These are phyloP conservation scores for Cantharis flavilabris DNA, from an alignment of 2,888 invertebrate species.

Conservation along the genomic window DNA sequence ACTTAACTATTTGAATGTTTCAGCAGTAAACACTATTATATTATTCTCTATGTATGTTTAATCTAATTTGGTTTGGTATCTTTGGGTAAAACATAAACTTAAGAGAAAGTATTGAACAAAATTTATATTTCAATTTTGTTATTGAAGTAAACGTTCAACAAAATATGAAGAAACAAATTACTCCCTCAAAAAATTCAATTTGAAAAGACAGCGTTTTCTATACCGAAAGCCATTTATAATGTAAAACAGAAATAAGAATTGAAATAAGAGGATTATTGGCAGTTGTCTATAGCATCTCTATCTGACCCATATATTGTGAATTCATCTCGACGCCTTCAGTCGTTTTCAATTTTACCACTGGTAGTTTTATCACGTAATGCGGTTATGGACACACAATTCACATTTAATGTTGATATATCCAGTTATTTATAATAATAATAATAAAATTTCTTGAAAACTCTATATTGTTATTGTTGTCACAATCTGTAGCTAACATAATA, in stretches of 20 bases:
- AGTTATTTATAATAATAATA: constrained; percentile 1
- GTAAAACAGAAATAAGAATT: constrained; percentile 19
- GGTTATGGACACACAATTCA: constrained; percentile 34
- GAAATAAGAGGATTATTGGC: constrained; percentile 15
- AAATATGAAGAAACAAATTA: constrained; percentile 28
- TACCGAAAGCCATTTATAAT: constrained; percentile 10
- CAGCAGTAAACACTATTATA: not conserved
- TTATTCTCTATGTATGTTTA: not conserved
- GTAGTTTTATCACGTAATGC: constrained; percentile 34
- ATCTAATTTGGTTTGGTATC: not conserved
- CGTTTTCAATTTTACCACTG: constrained; percentile 24
- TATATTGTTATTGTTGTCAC: not conserved
- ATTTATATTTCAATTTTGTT: constrained; percentile 18
- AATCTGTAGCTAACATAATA: not conserved
- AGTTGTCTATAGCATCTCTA: constrained; percentile 8
- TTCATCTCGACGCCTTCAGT: constrained; percentile 15
- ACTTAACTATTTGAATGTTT: not conserved
- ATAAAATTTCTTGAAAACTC: not conserved
- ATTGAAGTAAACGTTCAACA: constrained; percentile 13
- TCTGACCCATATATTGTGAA: constrained; percentile 14
- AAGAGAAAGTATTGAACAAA: not conserved
- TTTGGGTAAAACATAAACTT: not conserved
- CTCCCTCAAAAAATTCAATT: constrained; percentile 21
- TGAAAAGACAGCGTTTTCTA: constrained; percentile 3
- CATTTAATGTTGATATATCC: constrained; percentile 24